Percentiles rank a stretch among this genome's conserved stretches.
These are phyloP conservation scores for Xanthorhoe spadicearia DNA, from an alignment of 2,888 invertebrate species.

Conservation along the genomic window DNA sequence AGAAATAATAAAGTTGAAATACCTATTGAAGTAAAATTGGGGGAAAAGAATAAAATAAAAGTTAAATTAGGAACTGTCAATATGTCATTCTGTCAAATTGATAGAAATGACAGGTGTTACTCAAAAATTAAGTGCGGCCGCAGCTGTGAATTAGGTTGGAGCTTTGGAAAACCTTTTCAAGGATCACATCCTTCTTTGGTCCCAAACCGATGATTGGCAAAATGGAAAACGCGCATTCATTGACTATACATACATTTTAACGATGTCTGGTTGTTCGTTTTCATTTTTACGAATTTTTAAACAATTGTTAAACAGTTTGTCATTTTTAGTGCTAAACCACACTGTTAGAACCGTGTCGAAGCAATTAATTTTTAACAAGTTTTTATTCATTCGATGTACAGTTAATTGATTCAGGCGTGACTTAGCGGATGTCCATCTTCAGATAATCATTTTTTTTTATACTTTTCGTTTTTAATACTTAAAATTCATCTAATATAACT, in stretches of 20 bases:
- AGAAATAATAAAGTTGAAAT: background rate
- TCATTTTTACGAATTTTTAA: too few species aligned
- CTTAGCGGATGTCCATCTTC: too few species aligned
- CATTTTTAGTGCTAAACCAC: too few species aligned
- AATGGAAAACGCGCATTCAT: constrained; percentile 55
- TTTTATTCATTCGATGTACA: too few species aligned
- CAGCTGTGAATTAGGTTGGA: constrained; percentile 3
- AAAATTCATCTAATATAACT: too few species aligned
- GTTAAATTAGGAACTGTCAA: background rate
- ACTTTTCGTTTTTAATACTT: too few species aligned
- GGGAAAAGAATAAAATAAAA: background rate
- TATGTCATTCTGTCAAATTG: constrained; percentile 4
- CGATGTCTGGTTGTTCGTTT: background rate
- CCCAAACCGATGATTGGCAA: constrained; percentile 43
- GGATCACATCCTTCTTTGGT: constrained; percentile 6
- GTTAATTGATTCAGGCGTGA: too few species aligned
- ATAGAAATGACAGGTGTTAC: background rate
- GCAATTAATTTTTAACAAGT: too few species aligned
- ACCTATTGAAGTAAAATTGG: background rate
- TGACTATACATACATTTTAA: constrained; percentile 13
- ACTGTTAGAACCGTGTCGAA: too few species aligned
- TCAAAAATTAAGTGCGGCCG: constrained; percentile 6
- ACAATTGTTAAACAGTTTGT: too few species aligned
- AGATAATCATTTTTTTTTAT: too few species aligned
- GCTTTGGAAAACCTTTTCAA: constrained; percentile 5